phyloP scores from a whole-genome alignment of 2,888 invertebrate species.

The Limnephilus auricula region DNA sequence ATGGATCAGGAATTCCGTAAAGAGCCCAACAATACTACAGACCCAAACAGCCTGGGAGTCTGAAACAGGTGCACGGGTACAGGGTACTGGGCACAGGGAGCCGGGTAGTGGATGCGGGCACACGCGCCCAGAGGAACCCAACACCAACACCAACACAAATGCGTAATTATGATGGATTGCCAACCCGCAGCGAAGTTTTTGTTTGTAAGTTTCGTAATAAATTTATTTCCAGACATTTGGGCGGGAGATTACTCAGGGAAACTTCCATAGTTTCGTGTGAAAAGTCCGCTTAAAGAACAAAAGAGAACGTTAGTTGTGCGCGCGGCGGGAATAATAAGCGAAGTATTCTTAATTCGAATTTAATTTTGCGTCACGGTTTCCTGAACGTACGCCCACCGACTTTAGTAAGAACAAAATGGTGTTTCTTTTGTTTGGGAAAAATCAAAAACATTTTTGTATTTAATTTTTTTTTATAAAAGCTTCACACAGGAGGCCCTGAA shows the following conservation, averaged over 20 bases:
- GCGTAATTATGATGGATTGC: slow-evolving; percentile 63
- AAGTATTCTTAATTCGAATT: slow-evolving; percentile 50
- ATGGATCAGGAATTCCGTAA: neutral
- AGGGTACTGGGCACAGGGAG: slow-evolving; percentile 8
- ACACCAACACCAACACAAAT: slow-evolving; percentile 40
- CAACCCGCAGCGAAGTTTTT: slow-evolving; percentile 51
- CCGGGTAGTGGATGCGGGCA: neutral
- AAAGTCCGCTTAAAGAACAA: slow-evolving; percentile 50
- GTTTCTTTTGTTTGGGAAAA: neutral
- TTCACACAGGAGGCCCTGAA: too few relatives aligned
- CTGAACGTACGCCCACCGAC: neutral
- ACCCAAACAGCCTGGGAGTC: neutral
- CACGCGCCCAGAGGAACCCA: neutral
- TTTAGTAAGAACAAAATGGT: neutral
- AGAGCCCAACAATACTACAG: neutral
- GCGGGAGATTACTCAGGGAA: slow-evolving; percentile 53
- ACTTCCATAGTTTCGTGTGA: slow-evolving; percentile 59
- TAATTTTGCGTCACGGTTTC: slow-evolving; percentile 40
- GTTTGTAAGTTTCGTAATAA: slow-evolving; percentile 61
- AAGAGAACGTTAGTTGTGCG: slow-evolving; percentile 43
- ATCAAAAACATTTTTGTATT: neutral
- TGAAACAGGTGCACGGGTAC: slow-evolving; percentile 37
- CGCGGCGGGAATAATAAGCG: slow-evolving; percentile 46
- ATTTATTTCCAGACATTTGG: slow-evolving; percentile 61
- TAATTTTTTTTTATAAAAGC: too few relatives aligned